These are phyloP conservation scores for Griposia aprilina DNA, from an alignment of 2,888 invertebrate genomes.

Conservation along the genomic window DNA sequence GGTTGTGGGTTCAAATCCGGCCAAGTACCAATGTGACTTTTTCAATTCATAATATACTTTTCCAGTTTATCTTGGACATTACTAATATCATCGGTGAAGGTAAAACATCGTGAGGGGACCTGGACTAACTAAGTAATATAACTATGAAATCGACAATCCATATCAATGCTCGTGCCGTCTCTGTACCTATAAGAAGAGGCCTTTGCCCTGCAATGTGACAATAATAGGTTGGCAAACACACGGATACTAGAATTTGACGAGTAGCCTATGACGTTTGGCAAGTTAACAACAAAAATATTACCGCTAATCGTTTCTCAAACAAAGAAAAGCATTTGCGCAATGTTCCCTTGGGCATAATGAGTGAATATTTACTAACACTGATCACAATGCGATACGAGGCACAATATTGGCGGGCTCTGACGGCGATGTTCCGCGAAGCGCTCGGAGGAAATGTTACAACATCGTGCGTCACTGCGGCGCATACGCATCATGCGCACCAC, in stretches of 20 bases:
- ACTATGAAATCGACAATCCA: neutral
- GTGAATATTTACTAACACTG: slow-evolving; percentile 67
- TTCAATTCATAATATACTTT: neutral
- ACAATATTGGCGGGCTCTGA: slow-evolving; percentile 63
- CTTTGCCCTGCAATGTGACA: neutral
- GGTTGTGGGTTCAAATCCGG: neutral
- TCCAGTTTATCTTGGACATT: neutral
- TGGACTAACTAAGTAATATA: too few relatives aligned
- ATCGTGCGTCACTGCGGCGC: slow-evolving; percentile 57
- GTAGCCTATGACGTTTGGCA: slow-evolving; percentile 16
- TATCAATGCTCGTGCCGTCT: neutral
- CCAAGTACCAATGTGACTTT: neutral
- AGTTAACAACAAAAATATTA: slow-evolving; percentile 58
- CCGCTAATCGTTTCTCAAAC: slow-evolving; percentile 60
- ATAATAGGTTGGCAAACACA: neutral
- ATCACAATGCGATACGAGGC: slow-evolving; percentile 63
- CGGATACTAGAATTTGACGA: neutral
- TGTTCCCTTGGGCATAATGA: slow-evolving; percentile 61
- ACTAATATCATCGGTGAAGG: neutral
- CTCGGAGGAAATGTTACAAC: slow-evolving; percentile 64
- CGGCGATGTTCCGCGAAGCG: slow-evolving; percentile 59
- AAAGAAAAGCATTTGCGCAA: slow-evolving; percentile 62
- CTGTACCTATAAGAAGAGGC: neutral
- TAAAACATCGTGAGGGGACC: neutral
- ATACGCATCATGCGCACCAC: slow-evolving; percentile 42